Conservation (phyloP, 2,888 invertebrate genomes). For the Galerucella calmariensis region DNA sequence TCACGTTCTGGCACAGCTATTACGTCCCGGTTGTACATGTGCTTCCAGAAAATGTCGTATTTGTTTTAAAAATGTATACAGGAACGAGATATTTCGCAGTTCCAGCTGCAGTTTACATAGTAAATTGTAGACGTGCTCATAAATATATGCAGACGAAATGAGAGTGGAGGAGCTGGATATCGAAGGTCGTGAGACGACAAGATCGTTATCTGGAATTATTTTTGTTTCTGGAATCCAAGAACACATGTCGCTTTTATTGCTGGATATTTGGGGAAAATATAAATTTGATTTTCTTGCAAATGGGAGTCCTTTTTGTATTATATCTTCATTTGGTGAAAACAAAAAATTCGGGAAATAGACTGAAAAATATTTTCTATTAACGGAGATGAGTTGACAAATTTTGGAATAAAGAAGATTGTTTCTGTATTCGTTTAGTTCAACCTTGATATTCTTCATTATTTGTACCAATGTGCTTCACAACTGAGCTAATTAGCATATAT, state of each 20-base stretch:
- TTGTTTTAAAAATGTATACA: conserved; percentile 58
- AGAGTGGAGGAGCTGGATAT: conserved; percentile 30
- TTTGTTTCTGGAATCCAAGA: conserved; percentile 23
- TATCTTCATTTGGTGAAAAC: not conserved
- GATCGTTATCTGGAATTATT: conserved; percentile 33
- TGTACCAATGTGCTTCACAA: no score
- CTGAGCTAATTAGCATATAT: no score
- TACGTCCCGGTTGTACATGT: conserved; percentile 55
- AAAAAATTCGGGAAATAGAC: not conserved
- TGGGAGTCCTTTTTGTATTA: not conserved
- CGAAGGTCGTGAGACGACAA: conserved; percentile 29
- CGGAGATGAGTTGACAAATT: no score
- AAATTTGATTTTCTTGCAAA: conserved; percentile 7
- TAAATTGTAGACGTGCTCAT: conserved; percentile 37
- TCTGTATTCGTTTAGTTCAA: no score
- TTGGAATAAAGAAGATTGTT: no score
- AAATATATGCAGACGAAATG: conserved; percentile 35
- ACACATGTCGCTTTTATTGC: conserved; percentile 30
- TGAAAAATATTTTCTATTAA: no score
- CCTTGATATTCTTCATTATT: no score
- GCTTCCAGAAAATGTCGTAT: conserved; percentile 56
- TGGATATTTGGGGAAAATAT: conserved; percentile 15
- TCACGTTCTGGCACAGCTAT: conserved; percentile 56
- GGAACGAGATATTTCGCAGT: conserved; percentile 43
- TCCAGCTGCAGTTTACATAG: conserved; percentile 42